Evolutionary conservation across 92 coral and sea anemone species (phyloP), one percentile per base, ranked within the genome.

Genomic region (Anthopleura xanthogrammica): DNA sequence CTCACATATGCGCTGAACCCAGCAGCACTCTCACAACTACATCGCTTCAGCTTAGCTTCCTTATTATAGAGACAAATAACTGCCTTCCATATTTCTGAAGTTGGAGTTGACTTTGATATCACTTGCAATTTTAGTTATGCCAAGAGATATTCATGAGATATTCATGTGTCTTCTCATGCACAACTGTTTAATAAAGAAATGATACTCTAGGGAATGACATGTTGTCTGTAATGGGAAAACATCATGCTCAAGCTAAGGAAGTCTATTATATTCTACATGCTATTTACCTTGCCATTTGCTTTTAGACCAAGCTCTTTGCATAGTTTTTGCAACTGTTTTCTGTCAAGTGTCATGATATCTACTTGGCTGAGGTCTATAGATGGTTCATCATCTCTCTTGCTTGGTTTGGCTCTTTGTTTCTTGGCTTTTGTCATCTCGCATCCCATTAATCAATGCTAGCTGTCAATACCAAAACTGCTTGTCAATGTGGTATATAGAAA

Each of bases 261-360:
- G 6, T 23, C 12, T 19, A 16, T 14, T 1, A 23, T n/a, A 23
- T 75, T 75, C 5, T 20, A 1, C 9, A 1, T 62, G 70, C 10
- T 62, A 22, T 19, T 62, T 83, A 93, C 98, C 98, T 95, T 95
- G 56, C 95, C 98, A 52, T 81, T 80, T 16, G 98, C 98, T 78
- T 87, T 95, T 5, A 95, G 78, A 1, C 92, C 94, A 78, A 83
- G 80, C 72, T 82, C 65, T 83, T 95, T 95, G 79, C 98, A 95
- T 23, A 89, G 66, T 70, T 82, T 87, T 80, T 93, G 97, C 14
- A 95, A 84, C 75, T 93, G 77, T 55, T 71, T 81, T 52, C 85
- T 81, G 9, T 55, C 52, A 13, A 81, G 66, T 17, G 70, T 19
- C 60, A 41, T 36, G 12, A 80, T 39, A 23, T 80, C 83, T 64